Percentiles rank a stretch among this genome's conserved stretches.
These are phyloP conservation scores for Trematomus loennbergii DNA, from an alignment of 2,113 vertebrate species.

Conservation along the genomic window DNA sequence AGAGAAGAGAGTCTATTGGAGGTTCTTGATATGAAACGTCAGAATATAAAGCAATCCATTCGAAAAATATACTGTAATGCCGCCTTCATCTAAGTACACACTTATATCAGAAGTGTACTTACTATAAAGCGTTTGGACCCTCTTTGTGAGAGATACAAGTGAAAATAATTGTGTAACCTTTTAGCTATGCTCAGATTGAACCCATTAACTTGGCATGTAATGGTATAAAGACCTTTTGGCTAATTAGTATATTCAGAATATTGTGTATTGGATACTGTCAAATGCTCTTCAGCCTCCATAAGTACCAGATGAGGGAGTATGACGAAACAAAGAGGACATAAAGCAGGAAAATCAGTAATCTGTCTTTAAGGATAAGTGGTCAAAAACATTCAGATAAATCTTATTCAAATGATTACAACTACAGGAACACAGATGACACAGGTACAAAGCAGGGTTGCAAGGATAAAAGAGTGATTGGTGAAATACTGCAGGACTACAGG, in stretches of 20 bases:
- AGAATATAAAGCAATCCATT: background rate
- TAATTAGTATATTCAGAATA: background rate
- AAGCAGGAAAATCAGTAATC: background rate
- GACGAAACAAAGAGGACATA: background rate
- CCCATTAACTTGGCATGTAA: background rate
- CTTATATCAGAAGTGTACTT: background rate
- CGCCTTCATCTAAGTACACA: background rate
- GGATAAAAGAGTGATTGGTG: constrained; percentile 18
- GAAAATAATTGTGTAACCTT: constrained; percentile 2
- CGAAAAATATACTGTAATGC: background rate
- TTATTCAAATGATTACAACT: constrained; percentile 1
- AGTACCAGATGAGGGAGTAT: background rate
- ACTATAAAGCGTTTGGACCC: background rate
- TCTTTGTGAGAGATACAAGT: background rate
- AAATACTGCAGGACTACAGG: constrained; percentile 14
- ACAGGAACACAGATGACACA: background rate
- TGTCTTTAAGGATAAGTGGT: background rate
- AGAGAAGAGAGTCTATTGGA: constrained; percentile 16
- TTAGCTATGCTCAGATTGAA: background rate
- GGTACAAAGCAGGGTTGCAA: background rate
- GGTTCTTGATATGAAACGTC: background rate
- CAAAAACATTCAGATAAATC: constrained; percentile 5
- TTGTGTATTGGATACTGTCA: background rate
- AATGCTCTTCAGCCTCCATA: constrained; percentile 1
- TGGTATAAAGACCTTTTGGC: background rate